Conservation (phyloP, 2,113 vertebrate genomes). For the Epinephelus lanceolatus region DNA sequence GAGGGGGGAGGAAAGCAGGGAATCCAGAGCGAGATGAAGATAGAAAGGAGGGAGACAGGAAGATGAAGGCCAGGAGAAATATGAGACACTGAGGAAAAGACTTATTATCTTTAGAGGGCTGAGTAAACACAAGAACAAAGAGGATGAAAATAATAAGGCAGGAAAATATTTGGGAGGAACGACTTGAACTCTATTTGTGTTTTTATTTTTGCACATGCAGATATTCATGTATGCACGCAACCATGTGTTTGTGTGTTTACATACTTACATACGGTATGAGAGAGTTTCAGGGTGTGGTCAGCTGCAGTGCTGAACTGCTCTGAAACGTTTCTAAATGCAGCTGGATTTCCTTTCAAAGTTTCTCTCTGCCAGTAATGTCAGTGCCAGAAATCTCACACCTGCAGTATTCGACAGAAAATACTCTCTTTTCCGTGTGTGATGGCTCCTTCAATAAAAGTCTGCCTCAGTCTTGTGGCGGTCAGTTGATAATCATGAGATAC, state of each 20-base stretch:
- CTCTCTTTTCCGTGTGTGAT: neutral
- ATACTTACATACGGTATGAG: neutral
- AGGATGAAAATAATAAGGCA: slow-evolving; percentile 59
- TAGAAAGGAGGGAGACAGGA: slow-evolving; percentile 33
- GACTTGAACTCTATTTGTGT: slow-evolving; percentile 14
- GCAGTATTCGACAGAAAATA: slow-evolving; percentile 10
- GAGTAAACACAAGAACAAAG: slow-evolving; percentile 72
- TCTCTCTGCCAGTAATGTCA: slow-evolving; percentile 27
- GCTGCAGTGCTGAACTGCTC: neutral
- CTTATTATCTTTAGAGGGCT: slow-evolving; percentile 64
- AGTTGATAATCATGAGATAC: slow-evolving; percentile 48
- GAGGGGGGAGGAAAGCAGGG: slow-evolving; percentile 15
- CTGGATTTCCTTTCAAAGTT: neutral
- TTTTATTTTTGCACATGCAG: slow-evolving; percentile 39
- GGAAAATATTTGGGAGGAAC: slow-evolving; percentile 63
- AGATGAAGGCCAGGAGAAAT: slow-evolving; percentile 52
- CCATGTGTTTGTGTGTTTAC: slow-evolving; percentile 14
- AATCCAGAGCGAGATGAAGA: slow-evolving; percentile 38
- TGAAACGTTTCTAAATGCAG: slow-evolving; percentile 8
- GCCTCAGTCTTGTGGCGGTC: slow-evolving; percentile 31
- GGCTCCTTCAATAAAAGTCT: neutral
- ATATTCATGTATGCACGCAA: slow-evolving; percentile 12
- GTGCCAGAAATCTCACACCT: slow-evolving; percentile 20
- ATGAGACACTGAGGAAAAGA: slow-evolving; percentile 59
- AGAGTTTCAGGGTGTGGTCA: slow-evolving; percentile 50